Evolutionary conservation across 2,797 vertebrate genomes (phyloP).

Genomic region (Falco naumanni): DNA sequence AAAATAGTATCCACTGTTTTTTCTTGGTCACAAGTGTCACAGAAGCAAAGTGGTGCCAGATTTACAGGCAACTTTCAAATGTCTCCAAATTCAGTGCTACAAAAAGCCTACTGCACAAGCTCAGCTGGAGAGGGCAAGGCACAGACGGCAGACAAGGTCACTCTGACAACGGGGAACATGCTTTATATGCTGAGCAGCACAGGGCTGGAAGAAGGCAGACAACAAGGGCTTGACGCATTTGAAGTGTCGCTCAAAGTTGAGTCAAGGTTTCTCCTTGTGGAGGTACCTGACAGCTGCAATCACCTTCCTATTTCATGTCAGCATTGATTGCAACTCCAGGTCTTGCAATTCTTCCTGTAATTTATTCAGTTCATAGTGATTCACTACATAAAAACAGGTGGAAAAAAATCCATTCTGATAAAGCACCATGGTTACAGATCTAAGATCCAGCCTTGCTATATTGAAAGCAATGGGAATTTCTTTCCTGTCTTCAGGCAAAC

Average conservation of each 20-base stretch:
- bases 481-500: background rate
- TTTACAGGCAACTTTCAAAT: constrained; percentile 28
- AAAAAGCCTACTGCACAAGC: constrained; percentile 17
- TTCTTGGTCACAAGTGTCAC: background rate
- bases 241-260: constrained; percentile 60
- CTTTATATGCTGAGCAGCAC: constrained; percentile 65
- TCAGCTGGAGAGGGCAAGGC: constrained; percentile 68
- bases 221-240: constrained; percentile 60
- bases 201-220: constrained; percentile 50
- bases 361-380: constrained; percentile 39
- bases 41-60: background rate
- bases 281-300: constrained; percentile 58
- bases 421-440: background rate
- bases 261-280: constrained; percentile 67
- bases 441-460: background rate
- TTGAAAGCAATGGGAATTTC: background rate
- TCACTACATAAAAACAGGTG: background rate
- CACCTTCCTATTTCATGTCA: constrained; percentile 54
- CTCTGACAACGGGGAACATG: constrained; percentile 55
- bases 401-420: background rate
- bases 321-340: constrained; percentile 17
- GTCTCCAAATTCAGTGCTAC: background rate
- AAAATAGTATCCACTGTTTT: background rate
- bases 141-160: constrained; percentile 69
- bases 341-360: constrained; percentile 21